These are phyloP conservation scores for Archaeoteleia sp. DNA, from an alignment of 2,888 invertebrate genomes.

Conservation along the genomic window DNA sequence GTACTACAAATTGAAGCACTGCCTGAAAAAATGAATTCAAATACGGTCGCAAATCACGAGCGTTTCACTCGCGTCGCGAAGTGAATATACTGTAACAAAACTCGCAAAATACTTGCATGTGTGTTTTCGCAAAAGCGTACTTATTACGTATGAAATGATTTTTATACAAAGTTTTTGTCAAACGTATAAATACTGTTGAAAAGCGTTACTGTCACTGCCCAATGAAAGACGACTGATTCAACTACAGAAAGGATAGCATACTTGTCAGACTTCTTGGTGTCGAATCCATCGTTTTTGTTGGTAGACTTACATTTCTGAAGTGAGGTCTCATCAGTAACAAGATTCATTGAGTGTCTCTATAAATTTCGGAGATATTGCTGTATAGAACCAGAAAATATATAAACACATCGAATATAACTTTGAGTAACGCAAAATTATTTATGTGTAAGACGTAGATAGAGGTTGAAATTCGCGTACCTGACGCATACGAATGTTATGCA, in stretches of 20 bases:
- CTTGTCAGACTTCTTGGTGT: conserved; percentile 20
- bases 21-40: conserved; percentile 19
- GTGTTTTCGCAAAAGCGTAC: conserved; percentile 21
- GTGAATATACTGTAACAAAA: not conserved
- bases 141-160: conserved; percentile 7
- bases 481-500: conserved; percentile 17
- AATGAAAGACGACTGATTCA: conserved; percentile 35
- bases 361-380: not conserved
- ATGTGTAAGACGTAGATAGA: conserved; percentile 12
- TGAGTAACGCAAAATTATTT: conserved; percentile 8
- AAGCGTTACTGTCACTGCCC: conserved; percentile 22
- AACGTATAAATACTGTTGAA: conserved; percentile 14
- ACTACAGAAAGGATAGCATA: not conserved
- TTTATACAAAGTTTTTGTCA: conserved; percentile 7
- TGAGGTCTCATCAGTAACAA: conserved; percentile 4
- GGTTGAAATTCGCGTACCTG: conserved; percentile 33
- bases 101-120: conserved; percentile 6
- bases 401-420: conserved; percentile 22
- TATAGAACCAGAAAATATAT: not conserved
- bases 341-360: not conserved
- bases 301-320: conserved; percentile 27
- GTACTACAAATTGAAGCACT: conserved; percentile 27
- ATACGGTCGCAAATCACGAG: not conserved
- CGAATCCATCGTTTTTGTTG: conserved; percentile 37
- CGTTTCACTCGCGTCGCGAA: conserved; percentile 30